phyloP scores from a whole-genome alignment of 1,140 invertebrate genomes.

The Drosophila grimshawi region DNA sequence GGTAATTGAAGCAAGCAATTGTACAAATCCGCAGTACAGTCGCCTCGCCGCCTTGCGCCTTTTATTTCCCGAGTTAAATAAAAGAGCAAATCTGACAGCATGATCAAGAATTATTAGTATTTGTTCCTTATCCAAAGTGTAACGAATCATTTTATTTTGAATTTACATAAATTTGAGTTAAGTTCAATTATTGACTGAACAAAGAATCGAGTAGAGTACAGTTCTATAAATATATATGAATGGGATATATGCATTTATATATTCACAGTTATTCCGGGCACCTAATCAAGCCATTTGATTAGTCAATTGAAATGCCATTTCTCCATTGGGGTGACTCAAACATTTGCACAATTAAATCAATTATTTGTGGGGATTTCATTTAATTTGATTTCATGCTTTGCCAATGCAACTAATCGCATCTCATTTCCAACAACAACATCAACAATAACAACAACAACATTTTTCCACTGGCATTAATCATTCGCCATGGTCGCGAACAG shows the following conservation, averaged over 20 bases:
- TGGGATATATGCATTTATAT: not conserved
- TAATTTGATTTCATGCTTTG: conserved; percentile 16
- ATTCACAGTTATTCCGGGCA: not conserved
- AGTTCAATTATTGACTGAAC: not conserved
- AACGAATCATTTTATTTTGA: not conserved
- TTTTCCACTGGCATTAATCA: conserved; percentile 71
- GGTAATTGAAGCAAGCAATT: conserved; percentile 44
- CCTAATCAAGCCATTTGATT: conserved; percentile 8
- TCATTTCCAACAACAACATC: conserved; percentile 42
- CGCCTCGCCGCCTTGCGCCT: conserved; percentile 19
- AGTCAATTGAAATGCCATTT: conserved; percentile 29
- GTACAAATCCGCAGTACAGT: conserved; percentile 46
- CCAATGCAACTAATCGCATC: conserved; percentile 46
- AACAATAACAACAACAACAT: too few relatives aligned
- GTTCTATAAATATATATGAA: too few relatives aligned
- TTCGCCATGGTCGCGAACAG: conserved; percentile 43
- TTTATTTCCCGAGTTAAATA: conserved; percentile 20
- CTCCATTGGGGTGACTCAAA: conserved; percentile 17
- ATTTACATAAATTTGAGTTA: conserved; percentile 9
- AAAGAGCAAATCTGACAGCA: conserved; percentile 8
- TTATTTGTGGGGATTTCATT: conserved; percentile 13
- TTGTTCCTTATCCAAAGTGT: conserved; percentile 4
- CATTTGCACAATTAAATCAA: conserved; percentile 35
- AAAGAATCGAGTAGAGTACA: not conserved
- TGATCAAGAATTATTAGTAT: conserved; percentile 3